Evolutionary conservation across 64 coral and sea anemone genomes (phyloP).

Genomic region (Platygyra sinensis): DNA sequence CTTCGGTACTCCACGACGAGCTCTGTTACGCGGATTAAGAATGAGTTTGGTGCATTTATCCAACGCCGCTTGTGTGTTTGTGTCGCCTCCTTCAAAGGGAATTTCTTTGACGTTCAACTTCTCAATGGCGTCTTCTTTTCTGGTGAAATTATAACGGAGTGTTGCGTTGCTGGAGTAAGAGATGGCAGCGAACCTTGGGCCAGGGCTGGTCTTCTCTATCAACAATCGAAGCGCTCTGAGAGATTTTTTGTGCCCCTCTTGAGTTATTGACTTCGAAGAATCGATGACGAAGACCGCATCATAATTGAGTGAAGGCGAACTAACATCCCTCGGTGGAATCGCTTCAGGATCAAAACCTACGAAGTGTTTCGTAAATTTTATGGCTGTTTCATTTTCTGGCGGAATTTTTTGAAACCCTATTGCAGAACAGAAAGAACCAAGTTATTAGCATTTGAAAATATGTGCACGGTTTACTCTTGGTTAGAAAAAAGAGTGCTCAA

Average conservation of each 20-base stretch:
- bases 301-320: neutral
- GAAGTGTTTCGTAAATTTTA: slow-evolving; percentile 26
- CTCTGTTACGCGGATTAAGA: neutral
- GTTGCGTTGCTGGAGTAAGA: no score
- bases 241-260: slow-evolving; percentile 18
- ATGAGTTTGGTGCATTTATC: slow-evolving; percentile 7
- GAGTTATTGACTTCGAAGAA: slow-evolving; percentile 28
- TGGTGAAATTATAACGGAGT: no score
- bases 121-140: no score
- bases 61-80: neutral
- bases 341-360: neutral
- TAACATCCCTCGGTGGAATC: no score
- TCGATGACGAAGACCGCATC: slow-evolving; percentile 45
- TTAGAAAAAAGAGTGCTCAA: no score
- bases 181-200: no score
- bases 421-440: neutral
- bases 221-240: slow-evolving; percentile 27
- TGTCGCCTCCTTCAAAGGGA: no score
- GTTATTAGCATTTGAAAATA: no score
- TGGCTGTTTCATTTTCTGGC: slow-evolving; percentile 17
- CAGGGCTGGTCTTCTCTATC: neutral
- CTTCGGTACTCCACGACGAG: neutral
- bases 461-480: no score
- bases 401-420: slow-evolving; percentile 41
- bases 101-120: no score